A percentile compares a stretch with the other conserved stretches of the same genome.
phyloP scores from a whole-genome alignment of 2,888 invertebrate genomes.

The Alsophila aescularia region DNA sequence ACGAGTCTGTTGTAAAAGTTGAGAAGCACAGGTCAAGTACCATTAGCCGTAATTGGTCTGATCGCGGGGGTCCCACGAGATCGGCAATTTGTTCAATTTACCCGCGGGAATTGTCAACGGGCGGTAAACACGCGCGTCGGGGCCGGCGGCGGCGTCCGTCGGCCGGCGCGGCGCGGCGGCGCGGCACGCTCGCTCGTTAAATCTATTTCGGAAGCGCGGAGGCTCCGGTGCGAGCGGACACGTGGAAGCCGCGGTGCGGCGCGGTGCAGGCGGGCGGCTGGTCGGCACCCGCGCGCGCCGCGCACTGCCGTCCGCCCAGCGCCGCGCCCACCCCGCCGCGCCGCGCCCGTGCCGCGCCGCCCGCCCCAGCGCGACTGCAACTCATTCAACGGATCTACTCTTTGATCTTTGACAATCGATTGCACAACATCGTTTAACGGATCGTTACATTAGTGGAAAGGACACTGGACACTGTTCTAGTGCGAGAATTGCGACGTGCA shows the following conservation, averaged over 20 bases:
- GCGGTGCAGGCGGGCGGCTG: conserved; percentile 54
- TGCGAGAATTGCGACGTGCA: no score
- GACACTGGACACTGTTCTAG: no score
- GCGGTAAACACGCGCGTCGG: conserved; percentile 3
- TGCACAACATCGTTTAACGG: conserved; percentile 7
- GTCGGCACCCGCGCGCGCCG: conserved; percentile 71
- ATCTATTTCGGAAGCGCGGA: conserved; percentile 41
- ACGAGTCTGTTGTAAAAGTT: not conserved
- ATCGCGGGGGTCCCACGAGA: conserved; percentile 18
- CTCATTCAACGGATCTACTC: conserved; percentile 8
- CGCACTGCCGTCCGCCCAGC: conserved; percentile 59
- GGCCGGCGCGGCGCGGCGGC: conserved; percentile 15
- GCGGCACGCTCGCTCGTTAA: conserved; percentile 38
- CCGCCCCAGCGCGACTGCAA: conserved; percentile 20
- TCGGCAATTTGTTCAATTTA: conserved; percentile 6
- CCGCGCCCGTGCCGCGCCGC: conserved; percentile 64
- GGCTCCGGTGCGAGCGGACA: conserved; percentile 25
- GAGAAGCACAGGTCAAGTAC: not conserved
- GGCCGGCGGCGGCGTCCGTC: conserved; percentile 11
- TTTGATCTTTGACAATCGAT: conserved; percentile 16
- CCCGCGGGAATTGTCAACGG: conserved; percentile 14
- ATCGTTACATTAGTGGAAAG: not conserved
- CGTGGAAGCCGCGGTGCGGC: conserved; percentile 44
- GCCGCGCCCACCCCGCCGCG: conserved; percentile 26
- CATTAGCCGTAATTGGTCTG: conserved; percentile 18